phyloP scores from a whole-genome alignment of 2,797 vertebrate species.

The Rousettus madagascariensis region DNA sequence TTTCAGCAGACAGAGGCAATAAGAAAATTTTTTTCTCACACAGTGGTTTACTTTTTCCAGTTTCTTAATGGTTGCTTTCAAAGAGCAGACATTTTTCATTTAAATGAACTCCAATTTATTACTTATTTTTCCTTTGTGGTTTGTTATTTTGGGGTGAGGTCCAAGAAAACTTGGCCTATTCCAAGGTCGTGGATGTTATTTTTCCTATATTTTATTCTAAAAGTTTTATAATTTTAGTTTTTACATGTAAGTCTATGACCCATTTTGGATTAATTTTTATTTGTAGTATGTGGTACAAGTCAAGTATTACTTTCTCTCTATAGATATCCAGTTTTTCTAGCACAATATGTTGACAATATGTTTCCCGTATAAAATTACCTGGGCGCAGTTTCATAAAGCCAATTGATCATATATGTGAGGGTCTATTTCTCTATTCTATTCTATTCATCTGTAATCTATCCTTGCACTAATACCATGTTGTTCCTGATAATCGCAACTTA shows the following conservation, averaged over 20 bases:
- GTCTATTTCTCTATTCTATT: not conserved
- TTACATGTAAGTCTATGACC: not conserved
- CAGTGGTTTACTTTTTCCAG: not conserved
- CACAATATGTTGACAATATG: not conserved
- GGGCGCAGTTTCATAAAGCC: not conserved
- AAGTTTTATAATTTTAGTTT: not conserved
- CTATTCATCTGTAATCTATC: not conserved
- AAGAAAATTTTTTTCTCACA: not conserved
- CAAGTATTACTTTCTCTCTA: not conserved
- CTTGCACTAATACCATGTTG: not conserved
- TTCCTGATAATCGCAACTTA: not conserved
- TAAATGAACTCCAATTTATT: not conserved
- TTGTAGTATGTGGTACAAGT: not conserved
- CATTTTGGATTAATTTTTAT: not conserved
- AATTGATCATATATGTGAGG: not conserved
- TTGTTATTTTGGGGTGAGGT: not conserved
- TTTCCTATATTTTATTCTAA: not conserved
- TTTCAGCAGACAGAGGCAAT: not conserved
- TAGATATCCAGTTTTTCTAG: not conserved
- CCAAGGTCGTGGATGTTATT: not conserved
- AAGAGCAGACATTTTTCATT: not conserved
- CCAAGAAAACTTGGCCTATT: not conserved
- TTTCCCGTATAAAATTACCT: not conserved
- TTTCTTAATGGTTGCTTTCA: constrained; percentile 19
- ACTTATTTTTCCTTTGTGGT: not conserved